Conservation (phyloP, 2,888 invertebrate species). For the Leucophora obtusa region DNA sequence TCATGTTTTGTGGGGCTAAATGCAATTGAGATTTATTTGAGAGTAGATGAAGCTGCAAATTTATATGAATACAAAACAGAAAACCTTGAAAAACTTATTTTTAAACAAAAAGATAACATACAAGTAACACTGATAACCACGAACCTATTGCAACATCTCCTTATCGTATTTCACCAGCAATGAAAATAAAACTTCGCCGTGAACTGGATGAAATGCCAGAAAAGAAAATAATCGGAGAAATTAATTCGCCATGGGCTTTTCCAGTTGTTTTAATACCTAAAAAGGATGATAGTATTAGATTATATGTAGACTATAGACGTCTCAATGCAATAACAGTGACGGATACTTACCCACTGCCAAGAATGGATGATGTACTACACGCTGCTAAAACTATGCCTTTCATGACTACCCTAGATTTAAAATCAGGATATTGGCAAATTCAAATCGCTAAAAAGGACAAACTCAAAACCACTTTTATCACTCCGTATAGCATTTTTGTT, state of each 20-base stretch:
- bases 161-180: no score
- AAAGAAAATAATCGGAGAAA: background rate
- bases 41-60: background rate
- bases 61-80: background rate
- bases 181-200: background rate
- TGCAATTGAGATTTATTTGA: background rate
- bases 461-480: conserved; percentile 68
- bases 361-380: no score
- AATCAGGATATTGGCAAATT: conserved; percentile 22
- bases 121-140: no score
- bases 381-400: no score
- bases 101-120: no score
- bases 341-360: no score
- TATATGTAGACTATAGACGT: no score
- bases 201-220: conserved; percentile 1
- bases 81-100: background rate
- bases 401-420: conserved; percentile 11
- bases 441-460: conserved; percentile 4
- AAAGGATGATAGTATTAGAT: no score
- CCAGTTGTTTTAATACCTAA: no score
- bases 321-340: no score
- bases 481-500: conserved; percentile 72
- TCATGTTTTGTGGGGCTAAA: background rate
- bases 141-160: no score
- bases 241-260: background rate